These are phyloP conservation scores for Pelvicachromis taeniatus DNA, from an alignment of 2,113 vertebrate genomes.

Conservation along the genomic window DNA sequence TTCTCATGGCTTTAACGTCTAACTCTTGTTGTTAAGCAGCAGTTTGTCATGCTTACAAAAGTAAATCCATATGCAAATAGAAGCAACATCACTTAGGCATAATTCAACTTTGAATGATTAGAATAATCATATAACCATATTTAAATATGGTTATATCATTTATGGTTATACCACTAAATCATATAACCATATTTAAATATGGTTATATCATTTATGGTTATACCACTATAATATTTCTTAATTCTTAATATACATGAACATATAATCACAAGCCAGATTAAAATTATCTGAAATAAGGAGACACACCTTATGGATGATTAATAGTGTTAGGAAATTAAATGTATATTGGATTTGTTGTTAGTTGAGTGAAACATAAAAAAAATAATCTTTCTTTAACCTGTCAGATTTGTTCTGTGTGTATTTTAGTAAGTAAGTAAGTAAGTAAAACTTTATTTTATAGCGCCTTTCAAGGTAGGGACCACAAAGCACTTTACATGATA, in stretches of 20 bases:
- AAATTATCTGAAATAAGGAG: background rate
- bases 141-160: no score
- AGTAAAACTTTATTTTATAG: no score
- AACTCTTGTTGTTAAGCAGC: background rate
- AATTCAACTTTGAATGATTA: background rate
- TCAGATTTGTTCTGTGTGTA: background rate
- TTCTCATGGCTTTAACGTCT: background rate
- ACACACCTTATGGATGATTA: fast-evolving
- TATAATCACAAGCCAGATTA: background rate
- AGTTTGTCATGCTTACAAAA: no score
- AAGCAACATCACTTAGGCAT: background rate
- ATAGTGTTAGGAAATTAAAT: background rate
- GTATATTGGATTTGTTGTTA: background rate
- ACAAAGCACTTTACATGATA: no score
- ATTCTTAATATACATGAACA: background rate
- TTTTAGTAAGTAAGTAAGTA: no score
- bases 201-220: no score
- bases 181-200: no score
- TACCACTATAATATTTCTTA: background rate
- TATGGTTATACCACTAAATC: no score
- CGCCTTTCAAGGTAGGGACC: no score
- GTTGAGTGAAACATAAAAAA: background rate
- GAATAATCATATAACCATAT: no score
- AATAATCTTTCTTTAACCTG: fast-evolving
- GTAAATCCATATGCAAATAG: background rate